These are phyloP conservation scores for Pristionchus arcanus DNA, from an alignment of 2,888 invertebrate genomes.

Conservation along the genomic window DNA sequence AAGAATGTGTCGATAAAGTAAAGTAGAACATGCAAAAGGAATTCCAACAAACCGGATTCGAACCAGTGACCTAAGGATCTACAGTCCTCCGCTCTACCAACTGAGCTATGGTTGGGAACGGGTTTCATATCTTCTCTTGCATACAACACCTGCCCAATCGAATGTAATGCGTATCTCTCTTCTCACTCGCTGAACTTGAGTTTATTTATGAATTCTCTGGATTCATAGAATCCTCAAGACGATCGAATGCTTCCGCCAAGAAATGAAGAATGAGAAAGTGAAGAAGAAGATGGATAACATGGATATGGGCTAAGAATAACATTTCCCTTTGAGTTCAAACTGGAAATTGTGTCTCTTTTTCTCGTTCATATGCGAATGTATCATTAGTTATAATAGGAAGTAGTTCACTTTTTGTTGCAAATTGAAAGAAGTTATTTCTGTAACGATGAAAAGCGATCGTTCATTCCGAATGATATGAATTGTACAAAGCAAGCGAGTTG, in stretches of 20 bases:
- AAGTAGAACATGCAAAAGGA: constrained; percentile 10
- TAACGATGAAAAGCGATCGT: not conserved
- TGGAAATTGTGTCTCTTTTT: too few species aligned
- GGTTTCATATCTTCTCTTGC: too few species aligned
- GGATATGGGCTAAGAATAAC: too few species aligned
- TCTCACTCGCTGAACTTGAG: too few species aligned
- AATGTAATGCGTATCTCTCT: too few species aligned
- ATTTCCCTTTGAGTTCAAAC: too few species aligned
- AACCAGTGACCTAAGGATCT: constrained; percentile 57
- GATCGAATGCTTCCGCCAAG: constrained; percentile 93
- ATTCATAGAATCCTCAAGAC: constrained; percentile 93
- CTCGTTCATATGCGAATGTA: too few species aligned
- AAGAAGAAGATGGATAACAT: constrained; percentile 8
- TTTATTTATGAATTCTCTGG: too few species aligned
- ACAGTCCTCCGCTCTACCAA: constrained; percentile 61
- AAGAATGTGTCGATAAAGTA: not conserved
- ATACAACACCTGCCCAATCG: not conserved
- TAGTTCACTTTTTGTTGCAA: too few species aligned
- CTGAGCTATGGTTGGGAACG: constrained; percentile 56
- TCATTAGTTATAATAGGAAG: too few species aligned
- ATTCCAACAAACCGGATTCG: constrained; percentile 54
- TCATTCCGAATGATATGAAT: not conserved
- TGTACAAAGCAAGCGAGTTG: not conserved
- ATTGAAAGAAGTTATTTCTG: too few species aligned
- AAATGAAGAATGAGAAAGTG: constrained; percentile 83